These are phyloP conservation scores for Steinernema scapterisci DNA, from an alignment of 2,888 invertebrate species.

Conservation along the genomic window DNA sequence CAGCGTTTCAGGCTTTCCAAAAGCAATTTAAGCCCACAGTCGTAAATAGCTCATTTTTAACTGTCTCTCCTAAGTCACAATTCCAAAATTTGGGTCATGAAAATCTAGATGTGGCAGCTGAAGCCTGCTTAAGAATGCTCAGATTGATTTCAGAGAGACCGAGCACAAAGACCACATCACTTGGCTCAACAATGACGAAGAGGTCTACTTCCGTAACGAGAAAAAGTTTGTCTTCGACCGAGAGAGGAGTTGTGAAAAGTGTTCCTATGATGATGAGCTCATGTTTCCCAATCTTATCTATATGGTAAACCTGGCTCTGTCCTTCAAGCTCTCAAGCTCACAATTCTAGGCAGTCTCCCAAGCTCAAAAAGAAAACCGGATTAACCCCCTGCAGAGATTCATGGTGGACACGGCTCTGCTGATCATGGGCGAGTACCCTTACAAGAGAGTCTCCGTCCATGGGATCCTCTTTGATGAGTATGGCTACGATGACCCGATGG, in stretches of 20 bases:
- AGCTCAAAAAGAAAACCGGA: background rate
- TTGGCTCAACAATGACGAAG: conserved; percentile 2
- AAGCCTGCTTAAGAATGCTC: no score
- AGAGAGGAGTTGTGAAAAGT: conserved; percentile 29
- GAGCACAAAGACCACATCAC: conserved; percentile 30
- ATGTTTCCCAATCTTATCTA: conserved; percentile 33
- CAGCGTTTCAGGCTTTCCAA: no score
- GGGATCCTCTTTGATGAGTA: conserved; percentile 34
- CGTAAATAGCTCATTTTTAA: no score
- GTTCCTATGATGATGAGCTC: conserved; percentile 36
- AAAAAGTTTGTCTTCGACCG: conserved; percentile 36
- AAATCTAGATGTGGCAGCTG: no score
- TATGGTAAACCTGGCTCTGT: no score
- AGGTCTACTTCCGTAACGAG: conserved; percentile 31
- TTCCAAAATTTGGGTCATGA: no score
- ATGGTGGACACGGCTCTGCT: background rate
- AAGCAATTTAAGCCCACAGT: no score
- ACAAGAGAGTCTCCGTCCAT: conserved; percentile 33
- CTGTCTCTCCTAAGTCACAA: no score
- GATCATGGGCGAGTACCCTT: conserved; percentile 36
- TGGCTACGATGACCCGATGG: conserved; percentile 41
- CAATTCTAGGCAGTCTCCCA: background rate
- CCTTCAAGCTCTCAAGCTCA: no score
- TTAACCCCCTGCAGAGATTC: background rate
- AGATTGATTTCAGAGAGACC: conserved; percentile 26